A percentile compares a stretch with the other conserved stretches of the same genome.
Evolutionary conservation across 2,888 invertebrate species (phyloP).

Genomic region (Andrena hattorfiana): DNA sequence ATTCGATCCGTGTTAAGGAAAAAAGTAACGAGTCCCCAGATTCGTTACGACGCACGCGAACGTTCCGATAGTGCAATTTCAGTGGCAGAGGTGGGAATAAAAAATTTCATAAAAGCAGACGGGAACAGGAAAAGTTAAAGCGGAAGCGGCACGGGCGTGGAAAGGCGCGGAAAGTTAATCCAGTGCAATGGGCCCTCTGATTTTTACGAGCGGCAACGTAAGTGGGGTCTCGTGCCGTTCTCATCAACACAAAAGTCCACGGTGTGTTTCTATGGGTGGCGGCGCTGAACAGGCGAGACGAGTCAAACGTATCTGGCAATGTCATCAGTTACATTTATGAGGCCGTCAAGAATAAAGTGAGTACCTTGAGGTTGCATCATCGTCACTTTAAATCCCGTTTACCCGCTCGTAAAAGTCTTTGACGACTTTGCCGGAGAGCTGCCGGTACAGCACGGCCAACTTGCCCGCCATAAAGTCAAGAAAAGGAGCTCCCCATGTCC

Average conservation of each 20-base stretch:
- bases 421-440: slow-evolving; percentile 83
- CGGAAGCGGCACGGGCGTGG: slow-evolving; percentile 33
- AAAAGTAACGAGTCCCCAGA: too few species aligned
- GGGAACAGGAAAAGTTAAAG: background rate
- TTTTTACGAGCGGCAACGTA: slow-evolving; percentile 67
- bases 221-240: slow-evolving; percentile 66
- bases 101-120: background rate
- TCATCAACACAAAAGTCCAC: slow-evolving; percentile 65
- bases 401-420: slow-evolving; percentile 85
- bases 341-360: slow-evolving; percentile 84
- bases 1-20: too few species aligned
- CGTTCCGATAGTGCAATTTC: too few species aligned
- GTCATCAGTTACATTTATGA: slow-evolving; percentile 85
- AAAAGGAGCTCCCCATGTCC: slow-evolving; percentile 69
- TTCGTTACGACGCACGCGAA: too few species aligned
- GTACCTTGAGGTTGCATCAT: slow-evolving; percentile 85
- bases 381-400: slow-evolving; percentile 85
- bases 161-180: slow-evolving; percentile 61
- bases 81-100: background rate
- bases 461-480: slow-evolving; percentile 79
- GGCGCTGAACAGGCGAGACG: slow-evolving; percentile 64
- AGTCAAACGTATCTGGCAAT: slow-evolving; percentile 84
- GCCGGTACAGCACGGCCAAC: slow-evolving; percentile 75
- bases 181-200: slow-evolving; percentile 63
- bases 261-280: slow-evolving; percentile 56